Evolutionary conservation across 2,888 invertebrate genomes (phyloP).

Genomic region (Cephus nigrinus): DNA sequence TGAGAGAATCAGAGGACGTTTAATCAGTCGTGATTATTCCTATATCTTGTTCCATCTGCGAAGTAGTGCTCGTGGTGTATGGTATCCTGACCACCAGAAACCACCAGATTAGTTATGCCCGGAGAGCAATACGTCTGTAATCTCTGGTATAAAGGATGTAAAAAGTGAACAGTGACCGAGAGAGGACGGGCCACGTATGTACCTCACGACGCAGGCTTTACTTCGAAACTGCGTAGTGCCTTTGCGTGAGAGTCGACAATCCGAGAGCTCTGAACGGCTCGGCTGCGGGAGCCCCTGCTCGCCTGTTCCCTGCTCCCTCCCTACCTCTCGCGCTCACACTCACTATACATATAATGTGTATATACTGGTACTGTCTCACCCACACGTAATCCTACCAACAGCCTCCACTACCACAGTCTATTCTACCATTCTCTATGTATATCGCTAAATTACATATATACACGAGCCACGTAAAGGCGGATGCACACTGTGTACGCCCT

Average conservation of each 20-base stretch:
- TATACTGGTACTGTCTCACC: not conserved
- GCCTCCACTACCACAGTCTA: not conserved
- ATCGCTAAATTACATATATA: not conserved
- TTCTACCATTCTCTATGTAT: not conserved
- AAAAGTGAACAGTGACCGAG: not conserved
- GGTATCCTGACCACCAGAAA: not conserved
- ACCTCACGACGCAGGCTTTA: not conserved
- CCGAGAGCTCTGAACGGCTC: constrained; percentile 13
- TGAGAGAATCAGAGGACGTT: not conserved
- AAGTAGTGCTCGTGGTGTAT: not conserved
- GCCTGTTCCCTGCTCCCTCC: constrained; percentile 14
- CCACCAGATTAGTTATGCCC: not conserved
- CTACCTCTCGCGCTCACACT: constrained; percentile 17
- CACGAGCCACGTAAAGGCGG: constrained; percentile 16
- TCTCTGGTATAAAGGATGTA: not conserved
- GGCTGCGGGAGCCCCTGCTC: constrained; percentile 40
- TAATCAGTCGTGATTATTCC: not conserved
- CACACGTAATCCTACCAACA: not conserved
- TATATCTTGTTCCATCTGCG: not conserved
- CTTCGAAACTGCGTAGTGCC: constrained; percentile 9
- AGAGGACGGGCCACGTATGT: not conserved
- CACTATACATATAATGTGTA: not conserved
- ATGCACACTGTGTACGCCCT: constrained; percentile 28
- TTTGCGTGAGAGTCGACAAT: constrained; percentile 5
- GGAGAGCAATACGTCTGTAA: not conserved